A percentile compares a stretch with the other conserved stretches of the same genome.
Evolutionary conservation across 2,888 invertebrate genomes (phyloP).

Genomic region (Drosophila meridiana): DNA sequence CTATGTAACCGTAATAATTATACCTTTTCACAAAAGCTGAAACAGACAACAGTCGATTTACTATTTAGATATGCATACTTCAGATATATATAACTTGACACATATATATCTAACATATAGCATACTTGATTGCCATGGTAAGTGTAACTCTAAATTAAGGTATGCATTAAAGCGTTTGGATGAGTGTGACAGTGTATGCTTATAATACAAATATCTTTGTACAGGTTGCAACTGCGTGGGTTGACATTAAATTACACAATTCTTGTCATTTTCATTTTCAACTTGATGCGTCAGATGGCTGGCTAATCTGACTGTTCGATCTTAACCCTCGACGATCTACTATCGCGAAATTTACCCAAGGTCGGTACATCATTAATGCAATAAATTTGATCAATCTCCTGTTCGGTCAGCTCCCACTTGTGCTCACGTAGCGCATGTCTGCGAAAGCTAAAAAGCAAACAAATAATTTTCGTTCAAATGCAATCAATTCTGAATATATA

Average conservation of each 20-base stretch:
- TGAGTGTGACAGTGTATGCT: conserved; percentile 14
- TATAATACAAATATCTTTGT: conserved; percentile 41
- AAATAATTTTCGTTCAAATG: background rate
- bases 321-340: conserved; percentile 9
- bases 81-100: conserved; percentile 6
- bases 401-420: conserved; percentile 57
- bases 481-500: too few relatives aligned
- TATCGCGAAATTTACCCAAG: background rate
- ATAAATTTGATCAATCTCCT: conserved; percentile 60
- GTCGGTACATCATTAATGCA: conserved; percentile 31
- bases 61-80: background rate
- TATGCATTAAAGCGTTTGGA: conserved; percentile 1
- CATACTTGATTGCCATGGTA: conserved; percentile 1
- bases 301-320: conserved; percentile 29
- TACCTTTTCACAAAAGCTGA: conserved; percentile 17
- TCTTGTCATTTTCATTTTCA: conserved; percentile 22
- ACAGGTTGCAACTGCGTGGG: conserved; percentile 27
- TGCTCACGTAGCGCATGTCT: conserved; percentile 66
- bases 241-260: conserved; percentile 10
- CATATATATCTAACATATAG: conserved; percentile 4
- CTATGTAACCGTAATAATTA: conserved; percentile 8
- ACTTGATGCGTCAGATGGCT: conserved; percentile 16
- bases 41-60: background rate
- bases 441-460: conserved; percentile 52
- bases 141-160: background rate